Percentiles rank a stretch among this genome's conserved stretches.
Conservation (phyloP, 2,888 invertebrate species). For the Orthonychiurus folsomi region DNA sequence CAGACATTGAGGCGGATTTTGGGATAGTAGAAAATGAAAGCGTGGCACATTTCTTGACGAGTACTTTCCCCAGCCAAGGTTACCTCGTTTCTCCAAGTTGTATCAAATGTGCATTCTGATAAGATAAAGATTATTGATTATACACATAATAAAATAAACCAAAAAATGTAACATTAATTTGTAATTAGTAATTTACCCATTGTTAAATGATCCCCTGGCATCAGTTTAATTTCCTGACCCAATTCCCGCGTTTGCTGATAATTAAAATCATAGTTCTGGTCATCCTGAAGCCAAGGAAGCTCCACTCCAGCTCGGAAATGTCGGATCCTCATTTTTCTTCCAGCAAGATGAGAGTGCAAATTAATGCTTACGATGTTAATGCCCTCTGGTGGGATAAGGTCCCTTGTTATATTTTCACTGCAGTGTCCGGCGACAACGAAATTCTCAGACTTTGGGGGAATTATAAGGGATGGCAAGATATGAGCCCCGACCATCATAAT, state of each 20-base stretch:
- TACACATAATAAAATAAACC: neutral
- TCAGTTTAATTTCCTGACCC: slow-evolving; percentile 4
- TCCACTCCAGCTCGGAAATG: slow-evolving; percentile 16
- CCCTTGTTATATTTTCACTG: slow-evolving; percentile 62
- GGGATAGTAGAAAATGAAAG: slow-evolving; percentile 74
- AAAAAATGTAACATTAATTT: neutral
- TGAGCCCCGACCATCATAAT: slow-evolving; percentile 69
- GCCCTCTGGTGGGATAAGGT: slow-evolving; percentile 48
- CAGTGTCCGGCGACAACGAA: slow-evolving; percentile 77
- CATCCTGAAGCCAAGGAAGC: slow-evolving; percentile 13
- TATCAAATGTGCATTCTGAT: slow-evolving; percentile 19
- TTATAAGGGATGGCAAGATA: slow-evolving; percentile 67
- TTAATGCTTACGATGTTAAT: slow-evolving; percentile 73
- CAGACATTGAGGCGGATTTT: slow-evolving; percentile 69
- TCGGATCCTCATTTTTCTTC: slow-evolving; percentile 13
- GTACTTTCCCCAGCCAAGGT: slow-evolving; percentile 64
- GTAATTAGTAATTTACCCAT: slow-evolving; percentile 13
- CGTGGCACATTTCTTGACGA: slow-evolving; percentile 77
- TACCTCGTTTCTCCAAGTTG: slow-evolving; percentile 3
- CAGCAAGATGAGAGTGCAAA: slow-evolving; percentile 62
- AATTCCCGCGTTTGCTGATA: slow-evolving; percentile 16
- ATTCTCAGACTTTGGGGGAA: slow-evolving; percentile 67
- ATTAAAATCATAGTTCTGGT: slow-evolving; percentile 18
- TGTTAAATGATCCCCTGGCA: slow-evolving; percentile 16
- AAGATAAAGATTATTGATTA: slow-evolving; percentile 5